phyloP scores from a whole-genome alignment of 53 echinoderm and acorn worm species.

The Stichopus horrens region DNA sequence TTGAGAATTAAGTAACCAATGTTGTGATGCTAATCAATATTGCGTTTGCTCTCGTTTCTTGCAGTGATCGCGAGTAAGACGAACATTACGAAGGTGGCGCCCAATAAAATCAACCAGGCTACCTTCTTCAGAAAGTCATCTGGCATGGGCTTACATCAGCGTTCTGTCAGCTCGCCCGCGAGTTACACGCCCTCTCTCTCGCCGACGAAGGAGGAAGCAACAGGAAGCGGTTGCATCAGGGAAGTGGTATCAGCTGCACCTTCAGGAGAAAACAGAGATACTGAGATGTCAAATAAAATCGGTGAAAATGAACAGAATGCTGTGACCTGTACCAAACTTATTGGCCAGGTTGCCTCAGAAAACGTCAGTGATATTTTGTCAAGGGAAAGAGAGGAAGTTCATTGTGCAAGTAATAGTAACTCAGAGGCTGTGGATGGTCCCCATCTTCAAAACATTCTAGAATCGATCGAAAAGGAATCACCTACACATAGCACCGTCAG shows the following conservation, averaged over 20 bases:
- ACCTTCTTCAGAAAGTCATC: slow-evolving; percentile 57
- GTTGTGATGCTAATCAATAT: neutral
- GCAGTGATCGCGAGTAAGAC: slow-evolving; percentile 59
- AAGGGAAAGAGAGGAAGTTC: too few species aligned
- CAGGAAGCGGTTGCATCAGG: neutral
- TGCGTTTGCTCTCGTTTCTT: neutral
- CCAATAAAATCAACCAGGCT: slow-evolving; percentile 34
- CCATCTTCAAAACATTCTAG: neutral
- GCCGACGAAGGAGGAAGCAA: slow-evolving; percentile 26
- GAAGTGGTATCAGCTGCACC: neutral
- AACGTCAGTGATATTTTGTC: too few species aligned
- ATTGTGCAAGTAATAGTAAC: neutral
- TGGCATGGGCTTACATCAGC: neutral
- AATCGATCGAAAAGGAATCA: neutral
- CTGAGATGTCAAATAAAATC: neutral
- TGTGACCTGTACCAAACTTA: too few species aligned
- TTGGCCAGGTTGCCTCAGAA: too few species aligned
- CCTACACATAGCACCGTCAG: slow-evolving; percentile 40
- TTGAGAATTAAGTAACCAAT: neutral
- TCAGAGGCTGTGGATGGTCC: neutral
- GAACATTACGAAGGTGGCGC: slow-evolving; percentile 43
- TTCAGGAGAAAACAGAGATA: neutral
- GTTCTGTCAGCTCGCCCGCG: neutral
- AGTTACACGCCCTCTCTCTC: slow-evolving; percentile 10
- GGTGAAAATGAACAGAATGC: neutral